Evolutionary conservation across 2,888 invertebrate species (phyloP).

Genomic region (Pardosa pseudoannulata): DNA sequence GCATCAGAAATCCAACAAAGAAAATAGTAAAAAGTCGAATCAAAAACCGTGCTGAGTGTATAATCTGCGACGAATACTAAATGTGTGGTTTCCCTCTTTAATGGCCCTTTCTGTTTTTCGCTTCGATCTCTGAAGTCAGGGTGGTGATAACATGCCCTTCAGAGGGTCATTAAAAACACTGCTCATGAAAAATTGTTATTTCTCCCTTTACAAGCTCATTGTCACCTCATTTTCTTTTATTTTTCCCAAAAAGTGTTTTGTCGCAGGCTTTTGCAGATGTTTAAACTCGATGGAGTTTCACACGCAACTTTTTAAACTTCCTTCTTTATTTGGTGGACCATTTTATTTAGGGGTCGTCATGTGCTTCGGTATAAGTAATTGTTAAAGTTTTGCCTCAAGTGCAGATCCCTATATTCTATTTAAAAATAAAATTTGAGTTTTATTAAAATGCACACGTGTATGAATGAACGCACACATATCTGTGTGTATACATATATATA

Average conservation of each 20-base stretch:
- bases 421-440: too few species aligned
- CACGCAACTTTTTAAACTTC: background rate
- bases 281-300: background rate
- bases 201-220: background rate
- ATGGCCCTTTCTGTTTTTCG: constrained; percentile 41
- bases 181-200: background rate
- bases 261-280: background rate
- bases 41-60: constrained; percentile 30
- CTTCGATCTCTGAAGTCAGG: background rate
- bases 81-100: constrained; percentile 46
- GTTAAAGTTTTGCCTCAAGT: too few species aligned
- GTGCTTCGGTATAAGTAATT: too few species aligned
- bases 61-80: constrained; percentile 34
- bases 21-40: constrained; percentile 11
- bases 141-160: constrained; percentile 12
- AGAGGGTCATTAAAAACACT: background rate
- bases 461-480: too few species aligned
- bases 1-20: constrained; percentile 10
- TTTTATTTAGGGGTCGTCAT: too few species aligned
- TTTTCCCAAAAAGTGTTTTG: background rate
- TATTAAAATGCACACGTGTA: too few species aligned
- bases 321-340: too few species aligned
- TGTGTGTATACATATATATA: too few species aligned
- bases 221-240: constrained; percentile 13
- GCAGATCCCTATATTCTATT: too few species aligned